Conservation (phyloP, 2,797 vertebrate species). For the Anisognathus igniventris region DNA sequence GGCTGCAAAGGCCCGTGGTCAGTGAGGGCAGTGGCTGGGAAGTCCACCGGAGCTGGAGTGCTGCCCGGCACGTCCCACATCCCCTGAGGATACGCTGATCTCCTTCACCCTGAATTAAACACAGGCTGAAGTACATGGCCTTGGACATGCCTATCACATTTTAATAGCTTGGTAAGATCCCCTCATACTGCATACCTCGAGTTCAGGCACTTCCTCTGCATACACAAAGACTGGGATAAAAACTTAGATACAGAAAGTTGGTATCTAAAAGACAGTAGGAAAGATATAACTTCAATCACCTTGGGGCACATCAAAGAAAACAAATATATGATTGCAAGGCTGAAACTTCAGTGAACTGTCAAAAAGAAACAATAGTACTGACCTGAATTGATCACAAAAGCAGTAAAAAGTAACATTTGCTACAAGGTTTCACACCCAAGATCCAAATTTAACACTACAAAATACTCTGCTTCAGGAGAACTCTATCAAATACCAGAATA, state of each 20-base stretch:
- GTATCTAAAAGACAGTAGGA: not conserved
- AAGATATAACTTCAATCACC: not conserved
- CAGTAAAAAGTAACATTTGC: not conserved
- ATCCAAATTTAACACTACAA: conserved; percentile 12
- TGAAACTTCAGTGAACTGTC: not conserved
- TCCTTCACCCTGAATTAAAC: not conserved
- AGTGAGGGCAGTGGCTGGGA: not conserved
- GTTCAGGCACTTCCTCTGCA: not conserved
- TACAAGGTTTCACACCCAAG: not conserved
- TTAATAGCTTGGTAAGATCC: not conserved
- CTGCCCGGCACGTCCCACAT: not conserved
- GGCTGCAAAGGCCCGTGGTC: not conserved
- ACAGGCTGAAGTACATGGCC: not conserved
- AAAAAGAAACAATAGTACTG: not conserved
- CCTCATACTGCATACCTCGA: not conserved
- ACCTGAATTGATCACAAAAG: conserved; percentile 8
- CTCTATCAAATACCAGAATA: conserved; percentile 13
- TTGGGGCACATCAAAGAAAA: not conserved
- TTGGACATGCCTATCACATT: conserved; percentile 3
- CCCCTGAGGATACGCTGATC: not conserved
- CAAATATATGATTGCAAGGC: not conserved
- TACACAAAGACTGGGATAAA: not conserved
- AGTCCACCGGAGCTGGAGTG: not conserved
- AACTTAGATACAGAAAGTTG: not conserved
- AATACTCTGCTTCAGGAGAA: not conserved